Percentiles rank a stretch among this genome's conserved stretches.
Conservation (phyloP, 2,797 vertebrate genomes). For the Merluccius polli region DNA sequence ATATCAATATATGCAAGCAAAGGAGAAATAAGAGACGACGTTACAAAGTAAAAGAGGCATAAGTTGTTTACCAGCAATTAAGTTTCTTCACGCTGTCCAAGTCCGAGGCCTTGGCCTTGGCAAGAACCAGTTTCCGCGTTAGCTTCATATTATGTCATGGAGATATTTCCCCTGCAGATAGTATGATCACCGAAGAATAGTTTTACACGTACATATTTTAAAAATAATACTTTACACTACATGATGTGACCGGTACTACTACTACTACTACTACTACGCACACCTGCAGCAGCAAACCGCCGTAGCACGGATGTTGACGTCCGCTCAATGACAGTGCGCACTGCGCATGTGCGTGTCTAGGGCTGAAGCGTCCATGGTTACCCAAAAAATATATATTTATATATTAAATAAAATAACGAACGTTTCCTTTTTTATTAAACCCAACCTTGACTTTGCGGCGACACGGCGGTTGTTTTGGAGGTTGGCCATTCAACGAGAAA, state of each 20-base stretch:
- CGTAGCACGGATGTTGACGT: not conserved
- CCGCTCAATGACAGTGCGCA: constrained; percentile 19
- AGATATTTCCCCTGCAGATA: not conserved
- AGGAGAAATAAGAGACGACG: not conserved
- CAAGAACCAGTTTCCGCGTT: constrained; percentile 85
- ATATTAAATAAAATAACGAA: no score
- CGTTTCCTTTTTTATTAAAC: not conserved
- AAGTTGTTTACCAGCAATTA: constrained; percentile 87
- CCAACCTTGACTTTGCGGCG: not conserved
- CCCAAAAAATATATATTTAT: no score
- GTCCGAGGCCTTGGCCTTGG: constrained; percentile 86
- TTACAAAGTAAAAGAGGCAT: not conserved
- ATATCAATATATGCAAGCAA: not conserved
- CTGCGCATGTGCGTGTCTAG: constrained; percentile 54
- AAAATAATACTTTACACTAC: not conserved
- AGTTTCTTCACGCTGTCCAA: constrained; percentile 88
- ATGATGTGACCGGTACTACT: not conserved
- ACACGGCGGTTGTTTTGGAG: not conserved
- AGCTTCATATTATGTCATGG: constrained; percentile 77
- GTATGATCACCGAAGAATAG: not conserved
- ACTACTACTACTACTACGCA: not conserved
- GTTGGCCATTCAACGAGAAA: not conserved
- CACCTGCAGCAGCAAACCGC: not conserved
- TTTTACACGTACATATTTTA: not conserved
- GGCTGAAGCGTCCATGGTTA: constrained; percentile 44